Evolutionary conservation across 1,140 invertebrate species (phyloP).

Genomic region (Lucilia sericata): DNA sequence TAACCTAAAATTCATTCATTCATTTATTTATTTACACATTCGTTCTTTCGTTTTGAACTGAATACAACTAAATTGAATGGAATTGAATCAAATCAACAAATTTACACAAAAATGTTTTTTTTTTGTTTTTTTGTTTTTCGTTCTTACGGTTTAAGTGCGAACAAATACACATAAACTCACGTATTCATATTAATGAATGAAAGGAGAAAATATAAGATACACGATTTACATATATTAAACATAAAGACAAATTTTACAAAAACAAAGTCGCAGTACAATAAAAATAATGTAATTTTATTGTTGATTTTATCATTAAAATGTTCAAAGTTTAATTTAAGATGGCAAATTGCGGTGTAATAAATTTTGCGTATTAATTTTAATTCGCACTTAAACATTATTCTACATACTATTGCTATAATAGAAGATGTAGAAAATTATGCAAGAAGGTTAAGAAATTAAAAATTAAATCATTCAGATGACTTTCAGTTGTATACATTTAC

Average conservation of each 20-base stretch:
- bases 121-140: too few relatives aligned
- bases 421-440: too few relatives aligned
- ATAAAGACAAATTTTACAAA: background rate
- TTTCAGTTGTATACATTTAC: too few relatives aligned
- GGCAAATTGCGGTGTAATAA: background rate
- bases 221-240: slow-evolving; percentile 3
- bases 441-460: too few relatives aligned
- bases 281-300: background rate
- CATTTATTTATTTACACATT: slow-evolving; percentile 7
- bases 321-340: background rate
- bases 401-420: too few relatives aligned
- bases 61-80: background rate
- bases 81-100: slow-evolving; percentile 7
- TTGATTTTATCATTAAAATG: slow-evolving; percentile 2
- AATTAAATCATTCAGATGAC: too few relatives aligned
- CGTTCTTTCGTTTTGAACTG: background rate
- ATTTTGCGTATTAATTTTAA: background rate
- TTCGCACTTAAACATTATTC: background rate
- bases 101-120: background rate
- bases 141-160: background rate
- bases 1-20: background rate
- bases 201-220: background rate
- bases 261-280: background rate
- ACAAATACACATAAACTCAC: background rate
- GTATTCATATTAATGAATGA: background rate